Percentiles rank a stretch among this genome's conserved stretches.
Evolutionary conservation across 37 sponge, comb jelly and placozoan genomes (phyloP).

Genomic region (Chondrosia reniformis): DNA sequence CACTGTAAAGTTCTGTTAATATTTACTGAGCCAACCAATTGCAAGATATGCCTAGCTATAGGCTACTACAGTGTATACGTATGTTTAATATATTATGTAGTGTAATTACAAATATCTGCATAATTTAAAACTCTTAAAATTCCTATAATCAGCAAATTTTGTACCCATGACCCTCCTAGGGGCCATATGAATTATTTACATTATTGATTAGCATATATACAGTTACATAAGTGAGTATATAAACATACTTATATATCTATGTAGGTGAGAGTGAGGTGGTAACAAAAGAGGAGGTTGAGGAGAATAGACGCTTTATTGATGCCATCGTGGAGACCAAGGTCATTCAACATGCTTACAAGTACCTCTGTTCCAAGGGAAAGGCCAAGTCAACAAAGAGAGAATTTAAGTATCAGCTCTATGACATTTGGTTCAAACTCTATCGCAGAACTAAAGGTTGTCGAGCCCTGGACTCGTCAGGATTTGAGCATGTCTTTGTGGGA

Average conservation of each 20-base stretch:
- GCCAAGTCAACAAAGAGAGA: constrained; percentile 27
- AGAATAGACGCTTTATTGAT: constrained; percentile 80
- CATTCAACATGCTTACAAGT: constrained; percentile 61
- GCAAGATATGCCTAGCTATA: too few relatives aligned
- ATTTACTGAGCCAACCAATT: too few relatives aligned
- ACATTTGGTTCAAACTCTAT: constrained; percentile 90
- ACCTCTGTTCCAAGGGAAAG: constrained; percentile 68
- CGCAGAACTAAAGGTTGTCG: constrained; percentile 49
- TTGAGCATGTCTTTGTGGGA: constrained; percentile 97
- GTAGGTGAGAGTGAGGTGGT: constrained; percentile 57
- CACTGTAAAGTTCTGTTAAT: too few relatives aligned
- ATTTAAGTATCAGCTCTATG: constrained; percentile 82
- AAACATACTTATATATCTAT: background rate
- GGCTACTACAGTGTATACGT: too few relatives aligned
- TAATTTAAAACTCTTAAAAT: too few relatives aligned
- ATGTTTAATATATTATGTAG: too few relatives aligned
- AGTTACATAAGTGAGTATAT: too few relatives aligned
- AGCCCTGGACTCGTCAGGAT: constrained; percentile 81
- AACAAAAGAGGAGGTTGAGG: constrained; percentile 72
- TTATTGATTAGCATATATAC: too few relatives aligned
- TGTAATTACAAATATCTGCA: too few relatives aligned
- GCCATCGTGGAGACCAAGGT: constrained; percentile 61
- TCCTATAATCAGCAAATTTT: too few relatives aligned
- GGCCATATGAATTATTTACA: too few relatives aligned
- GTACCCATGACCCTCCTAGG: too few relatives aligned